Evolutionary conservation across 2,888 invertebrate genomes (phyloP).

Genomic region (Sceliomorpha sp.): DNA sequence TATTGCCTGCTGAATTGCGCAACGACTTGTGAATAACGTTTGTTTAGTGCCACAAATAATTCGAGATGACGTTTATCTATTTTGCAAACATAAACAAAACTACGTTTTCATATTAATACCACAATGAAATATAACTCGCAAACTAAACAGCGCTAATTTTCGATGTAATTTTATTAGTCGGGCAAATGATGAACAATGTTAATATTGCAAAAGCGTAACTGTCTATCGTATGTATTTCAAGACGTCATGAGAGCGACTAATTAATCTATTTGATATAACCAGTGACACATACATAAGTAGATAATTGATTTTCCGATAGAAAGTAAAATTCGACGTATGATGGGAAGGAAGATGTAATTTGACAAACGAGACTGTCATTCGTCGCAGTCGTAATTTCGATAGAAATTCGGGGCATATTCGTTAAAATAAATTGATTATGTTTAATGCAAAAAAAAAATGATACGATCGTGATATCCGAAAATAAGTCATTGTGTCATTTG

Average conservation of each 20-base stretch:
- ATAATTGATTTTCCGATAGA: constrained; percentile 54
- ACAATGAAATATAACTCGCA: no score
- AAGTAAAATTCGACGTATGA: constrained; percentile 57
- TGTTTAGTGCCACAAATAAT: no score
- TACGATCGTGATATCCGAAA: constrained; percentile 3
- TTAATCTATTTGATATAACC: constrained; percentile 25
- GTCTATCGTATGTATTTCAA: constrained; percentile 17
- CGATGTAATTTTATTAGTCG: neutral
- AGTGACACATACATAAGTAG: constrained; percentile 22
- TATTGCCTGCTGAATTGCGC: no score
- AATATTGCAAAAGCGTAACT: constrained; percentile 16
- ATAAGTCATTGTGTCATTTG: neutral
- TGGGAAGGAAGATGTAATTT: constrained; percentile 51
- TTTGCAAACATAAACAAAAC: no score
- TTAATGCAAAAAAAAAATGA: neutral
- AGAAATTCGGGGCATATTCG: neutral
- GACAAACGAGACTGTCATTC: constrained; percentile 54
- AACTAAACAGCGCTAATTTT: no score
- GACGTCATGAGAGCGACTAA: constrained; percentile 23
- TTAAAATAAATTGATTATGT: neutral
- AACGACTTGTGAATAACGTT: no score
- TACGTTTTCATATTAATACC: no score
- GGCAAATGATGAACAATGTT: constrained; percentile 8
- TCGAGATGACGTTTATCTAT: no score
- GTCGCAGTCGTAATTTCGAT: constrained; percentile 11